These are phyloP conservation scores for Eremobia ochroleuca DNA, from an alignment of 2,888 invertebrate species.

Conservation along the genomic window DNA sequence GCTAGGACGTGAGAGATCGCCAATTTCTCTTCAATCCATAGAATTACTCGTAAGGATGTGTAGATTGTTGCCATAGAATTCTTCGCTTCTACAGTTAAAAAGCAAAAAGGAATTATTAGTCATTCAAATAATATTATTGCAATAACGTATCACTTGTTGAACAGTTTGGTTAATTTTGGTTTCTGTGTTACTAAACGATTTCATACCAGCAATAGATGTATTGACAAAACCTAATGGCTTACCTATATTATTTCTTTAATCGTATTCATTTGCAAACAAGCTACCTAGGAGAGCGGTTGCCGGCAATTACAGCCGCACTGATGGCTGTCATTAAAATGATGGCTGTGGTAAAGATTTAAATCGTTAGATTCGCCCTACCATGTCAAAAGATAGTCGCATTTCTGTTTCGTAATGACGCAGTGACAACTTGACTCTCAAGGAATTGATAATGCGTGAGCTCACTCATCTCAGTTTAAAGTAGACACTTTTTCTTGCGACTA, in stretches of 20 bases:
- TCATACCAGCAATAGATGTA: not conserved
- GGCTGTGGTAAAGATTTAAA: no score
- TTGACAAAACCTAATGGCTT: not conserved
- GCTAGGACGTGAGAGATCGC: conserved; percentile 16
- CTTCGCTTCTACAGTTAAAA: not conserved
- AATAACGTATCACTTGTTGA: not conserved
- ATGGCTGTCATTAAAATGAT: no score
- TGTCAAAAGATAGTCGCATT: no score
- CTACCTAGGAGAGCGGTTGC: not conserved
- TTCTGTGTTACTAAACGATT: not conserved
- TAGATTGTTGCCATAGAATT: not conserved
- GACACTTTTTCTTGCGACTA: no score
- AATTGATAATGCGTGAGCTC: no score
- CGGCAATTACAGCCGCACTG: no score
- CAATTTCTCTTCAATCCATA: conserved; percentile 2
- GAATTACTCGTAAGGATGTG: not conserved
- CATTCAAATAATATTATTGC: not conserved
- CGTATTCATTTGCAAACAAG: not conserved
- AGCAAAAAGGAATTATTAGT: not conserved
- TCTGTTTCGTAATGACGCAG: no score
- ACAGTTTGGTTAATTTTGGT: not conserved
- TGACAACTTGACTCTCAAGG: no score
- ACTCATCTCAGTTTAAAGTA: no score
- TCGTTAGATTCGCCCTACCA: no score
- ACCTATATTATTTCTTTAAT: not conserved